These are phyloP conservation scores for Clivina fossor DNA, from an alignment of 2,888 invertebrate species.

Conservation along the genomic window DNA sequence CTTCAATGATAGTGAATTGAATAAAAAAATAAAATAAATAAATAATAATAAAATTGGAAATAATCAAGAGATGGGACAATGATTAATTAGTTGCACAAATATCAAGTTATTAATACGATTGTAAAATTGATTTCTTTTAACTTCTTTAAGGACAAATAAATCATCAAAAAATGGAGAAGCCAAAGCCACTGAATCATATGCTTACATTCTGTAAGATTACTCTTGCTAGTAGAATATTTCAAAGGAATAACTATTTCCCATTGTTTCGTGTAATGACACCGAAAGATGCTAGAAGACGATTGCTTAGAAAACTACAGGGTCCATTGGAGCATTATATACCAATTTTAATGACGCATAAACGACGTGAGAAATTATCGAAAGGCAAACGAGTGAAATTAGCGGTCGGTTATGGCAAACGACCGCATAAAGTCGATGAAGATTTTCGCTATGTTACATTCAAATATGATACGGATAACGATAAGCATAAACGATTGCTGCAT, in stretches of 20 bases:
- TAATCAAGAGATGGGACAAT: too few species aligned
- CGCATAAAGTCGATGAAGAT: constrained; percentile 46
- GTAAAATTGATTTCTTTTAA: neutral
- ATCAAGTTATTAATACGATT: too few species aligned
- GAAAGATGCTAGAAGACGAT: constrained; percentile 78
- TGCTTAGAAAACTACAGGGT: constrained; percentile 73
- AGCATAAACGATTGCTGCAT: constrained; percentile 45
- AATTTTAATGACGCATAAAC: constrained; percentile 61
- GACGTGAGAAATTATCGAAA: constrained; percentile 45
- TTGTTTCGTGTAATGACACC: constrained; percentile 78
- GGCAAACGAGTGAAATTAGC: constrained; percentile 49
- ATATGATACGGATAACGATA: constrained; percentile 49
- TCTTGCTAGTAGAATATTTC: constrained; percentile 75
- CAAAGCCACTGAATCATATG: constrained; percentile 51
- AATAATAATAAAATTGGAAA: too few species aligned
- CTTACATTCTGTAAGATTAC: constrained; percentile 81
- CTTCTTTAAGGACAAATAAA: neutral
- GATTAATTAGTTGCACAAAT: too few species aligned
- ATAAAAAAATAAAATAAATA: too few species aligned
- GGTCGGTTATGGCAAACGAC: constrained; percentile 49
- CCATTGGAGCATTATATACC: constrained; percentile 79
- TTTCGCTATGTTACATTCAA: constrained; percentile 49
- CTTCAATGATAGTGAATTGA: too few species aligned
- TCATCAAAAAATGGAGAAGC: constrained; percentile 26
- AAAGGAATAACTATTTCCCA: constrained; percentile 81